Base-by-base conservation (phyloP, 1,140 invertebrate genomes). In the Solenopsis fugax region DNA sequence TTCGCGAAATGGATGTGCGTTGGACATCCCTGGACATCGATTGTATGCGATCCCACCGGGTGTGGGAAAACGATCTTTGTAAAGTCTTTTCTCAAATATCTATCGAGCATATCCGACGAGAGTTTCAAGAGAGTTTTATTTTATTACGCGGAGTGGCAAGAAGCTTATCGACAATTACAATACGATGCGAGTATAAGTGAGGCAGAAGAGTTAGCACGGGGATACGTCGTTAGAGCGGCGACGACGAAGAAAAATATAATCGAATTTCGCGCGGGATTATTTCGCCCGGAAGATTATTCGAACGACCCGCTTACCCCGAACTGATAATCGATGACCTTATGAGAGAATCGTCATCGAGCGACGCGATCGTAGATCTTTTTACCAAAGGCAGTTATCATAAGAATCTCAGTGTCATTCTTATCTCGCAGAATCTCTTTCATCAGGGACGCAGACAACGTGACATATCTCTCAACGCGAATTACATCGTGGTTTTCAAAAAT, bases 291-390 rank as follows among this genome's bases (percentile, higher is more conserved):
- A 24, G 56, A 58, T 58, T 58, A 58, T 12, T 58, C 21, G 10
- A 37, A 41, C 29, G 29, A 34, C 18, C 13, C 13, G 29, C 1
- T 13, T 65, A 18, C 18, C 7, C 5, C 18, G 18, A 67, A 48
- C 2, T 75, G 0, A 75, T 75, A 75, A 75, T 75, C 54, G 34
- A 75, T 1, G 72, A 75, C 41, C 34, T 75, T 75, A 41, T 60
- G 72, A 37, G 54, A 3, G 52, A 75, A 75, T 75, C 54, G n/a
- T 75, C 52, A 0, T 75, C n/a, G 54, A 21, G 52, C 48, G 48
- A 72, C 6, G 16, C 16, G 5, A 72, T 72, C 48, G 48, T 72
- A 4, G 69, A 72, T 72, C 13, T 72, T 2, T 72, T 72, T 18
- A 72, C 48, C 13, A 72, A 60, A 29, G 58, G 21, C 10, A 60